Percentiles rank a stretch among this genome's conserved stretches.
Conservation (phyloP, 2,797 vertebrate genomes). For the Crypturellus tataupa region DNA sequence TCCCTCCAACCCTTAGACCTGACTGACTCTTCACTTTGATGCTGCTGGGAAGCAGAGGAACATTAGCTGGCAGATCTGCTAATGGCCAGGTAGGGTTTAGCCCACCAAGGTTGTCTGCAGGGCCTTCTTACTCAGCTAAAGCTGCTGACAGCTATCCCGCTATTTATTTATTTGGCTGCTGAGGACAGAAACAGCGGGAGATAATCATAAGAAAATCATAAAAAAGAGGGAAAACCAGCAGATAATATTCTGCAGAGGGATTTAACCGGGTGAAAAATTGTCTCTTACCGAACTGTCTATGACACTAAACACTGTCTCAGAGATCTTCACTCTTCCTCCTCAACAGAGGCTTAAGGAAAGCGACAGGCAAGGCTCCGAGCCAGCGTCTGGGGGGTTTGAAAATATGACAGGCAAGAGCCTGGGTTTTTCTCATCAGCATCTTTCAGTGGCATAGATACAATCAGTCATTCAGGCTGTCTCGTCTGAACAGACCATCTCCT, state of each 20-base stretch:
- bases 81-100: not conserved
- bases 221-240: conserved; percentile 67
- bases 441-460: conserved; percentile 55
- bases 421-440: conserved; percentile 59
- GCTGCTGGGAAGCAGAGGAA: not conserved
- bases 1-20: not conserved
- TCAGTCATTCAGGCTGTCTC: conserved; percentile 18
- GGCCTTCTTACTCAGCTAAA: conserved; percentile 18
- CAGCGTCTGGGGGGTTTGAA: conserved; percentile 58
- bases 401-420: conserved; percentile 68
- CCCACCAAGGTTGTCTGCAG: conserved; percentile 1
- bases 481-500: conserved; percentile 25
- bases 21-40: not conserved
- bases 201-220: conserved; percentile 77
- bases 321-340: conserved; percentile 72
- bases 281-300: conserved; percentile 62
- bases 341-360: conserved; percentile 73
- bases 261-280: conserved; percentile 75
- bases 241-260: conserved; percentile 71
- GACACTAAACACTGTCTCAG: conserved; percentile 69
- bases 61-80: not conserved
- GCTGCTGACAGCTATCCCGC: conserved; percentile 48
- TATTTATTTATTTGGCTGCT: conserved; percentile 75
- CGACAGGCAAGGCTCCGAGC: conserved; percentile 63
- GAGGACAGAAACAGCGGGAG: conserved; percentile 71